Percentiles rank a stretch among this genome's conserved stretches.
These are phyloP conservation scores for Limanda limanda DNA, from an alignment of 2,113 vertebrate genomes.

Conservation along the genomic window DNA sequence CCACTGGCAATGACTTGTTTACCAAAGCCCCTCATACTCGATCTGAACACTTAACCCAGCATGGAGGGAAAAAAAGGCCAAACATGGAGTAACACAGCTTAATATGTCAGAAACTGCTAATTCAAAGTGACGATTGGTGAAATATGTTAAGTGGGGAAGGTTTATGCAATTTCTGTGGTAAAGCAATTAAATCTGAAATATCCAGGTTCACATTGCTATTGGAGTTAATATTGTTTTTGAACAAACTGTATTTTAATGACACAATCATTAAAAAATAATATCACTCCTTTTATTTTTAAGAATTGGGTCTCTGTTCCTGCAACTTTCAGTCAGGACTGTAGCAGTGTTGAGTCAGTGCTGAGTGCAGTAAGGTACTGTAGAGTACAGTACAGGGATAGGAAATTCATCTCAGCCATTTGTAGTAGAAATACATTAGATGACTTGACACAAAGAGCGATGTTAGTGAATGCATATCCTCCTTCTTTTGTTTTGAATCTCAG, in stretches of 20 bases:
- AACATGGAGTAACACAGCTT: slow-evolving; percentile 11
- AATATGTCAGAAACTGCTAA: slow-evolving; percentile 3
- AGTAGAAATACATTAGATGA: neutral
- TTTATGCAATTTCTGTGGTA: slow-evolving; percentile 6
- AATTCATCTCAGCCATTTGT: neutral
- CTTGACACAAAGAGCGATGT: neutral
- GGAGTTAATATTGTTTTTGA: too few species aligned
- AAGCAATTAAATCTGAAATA: too few species aligned
- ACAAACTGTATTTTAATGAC: too few species aligned
- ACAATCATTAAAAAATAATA: too few species aligned
- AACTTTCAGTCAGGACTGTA: too few species aligned
- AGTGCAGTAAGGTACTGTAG: neutral
- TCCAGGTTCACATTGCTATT: too few species aligned
- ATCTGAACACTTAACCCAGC: slow-evolving; percentile 47
- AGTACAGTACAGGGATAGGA: neutral
- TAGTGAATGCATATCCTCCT: neutral
- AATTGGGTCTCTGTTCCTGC: too few species aligned
- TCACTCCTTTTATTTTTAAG: too few species aligned
- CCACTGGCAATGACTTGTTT: slow-evolving; percentile 66
- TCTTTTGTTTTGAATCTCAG: neutral
- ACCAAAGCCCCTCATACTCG: slow-evolving; percentile 44
- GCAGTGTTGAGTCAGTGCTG: too few species aligned
- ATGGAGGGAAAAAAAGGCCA: neutral
- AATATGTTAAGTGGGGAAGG: neutral
- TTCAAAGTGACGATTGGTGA: slow-evolving; percentile 4